Base-by-base conservation (phyloP, 1,140 invertebrate species). In the Patella vulgata region DNA sequence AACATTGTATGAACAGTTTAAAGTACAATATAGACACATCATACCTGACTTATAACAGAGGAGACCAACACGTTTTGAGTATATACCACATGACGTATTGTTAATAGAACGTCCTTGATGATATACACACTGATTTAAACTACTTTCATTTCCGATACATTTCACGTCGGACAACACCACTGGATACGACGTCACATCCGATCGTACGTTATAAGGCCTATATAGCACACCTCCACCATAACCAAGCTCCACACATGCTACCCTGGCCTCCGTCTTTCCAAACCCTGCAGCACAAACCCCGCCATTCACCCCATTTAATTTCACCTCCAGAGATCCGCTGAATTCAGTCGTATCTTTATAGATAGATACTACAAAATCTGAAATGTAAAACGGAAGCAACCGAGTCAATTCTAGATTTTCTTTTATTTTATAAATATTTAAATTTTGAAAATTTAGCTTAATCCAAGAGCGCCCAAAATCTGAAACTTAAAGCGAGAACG, bases 221-320 rank as follows among this genome's bases (percentile, higher is more conserved):
- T 75, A 78, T 0, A 66, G 55, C 0, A 70, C 57, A 3, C 74
- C 75, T 5, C 71, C 76, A 54, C 50, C 55, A 59, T 68, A 80
- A 8, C 72, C 68, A 11, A 79, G 59, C 27, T 72, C 59, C 33
- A 43, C 70, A 61, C 80, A 82, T 12, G 66, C 68, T 11, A 82
- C 68, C 3, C 40, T 48, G 4, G 75, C 77, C n/a, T 70, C 71
- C 6, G 25, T 64, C 25, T 68, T 60, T n/a, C 59, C 59, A 63
- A 74, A 78, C 1, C 63, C 65, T 23, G 70, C 62, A 46, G 59
- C 51, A 61, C 80, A 82, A 1, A 82, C 64, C 1, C 62, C 52
- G 17, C 80, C 78, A 74, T 75, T 77, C 14, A 80, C 63, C 19
- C 75, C 77, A 2, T 73, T 50, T 11, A 77, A 50, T 11, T 68